phyloP scores from a whole-genome alignment of 2,797 vertebrate species.

The Arrhamphus sclerolepis region DNA sequence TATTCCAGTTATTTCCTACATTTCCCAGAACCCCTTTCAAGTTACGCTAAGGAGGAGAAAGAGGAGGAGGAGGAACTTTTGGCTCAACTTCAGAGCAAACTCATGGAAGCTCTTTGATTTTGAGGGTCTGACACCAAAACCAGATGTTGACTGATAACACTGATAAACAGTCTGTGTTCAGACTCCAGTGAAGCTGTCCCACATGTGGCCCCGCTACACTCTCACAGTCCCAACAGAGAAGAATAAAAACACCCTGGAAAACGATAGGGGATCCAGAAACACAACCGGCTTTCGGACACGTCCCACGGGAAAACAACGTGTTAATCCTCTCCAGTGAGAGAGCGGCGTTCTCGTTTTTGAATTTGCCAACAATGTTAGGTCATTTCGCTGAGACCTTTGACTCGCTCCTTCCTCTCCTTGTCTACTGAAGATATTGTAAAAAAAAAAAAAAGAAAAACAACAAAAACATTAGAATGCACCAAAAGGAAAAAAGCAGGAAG shows the following conservation, averaged over 20 bases:
- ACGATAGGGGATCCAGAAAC: background rate
- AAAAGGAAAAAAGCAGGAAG: conserved; percentile 41
- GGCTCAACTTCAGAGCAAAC: conserved; percentile 49
- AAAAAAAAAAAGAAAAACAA: conserved; percentile 1
- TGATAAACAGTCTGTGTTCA: conserved; percentile 4
- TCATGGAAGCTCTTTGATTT: conserved; percentile 40
- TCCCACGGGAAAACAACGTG: background rate
- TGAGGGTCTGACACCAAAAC: conserved; percentile 46
- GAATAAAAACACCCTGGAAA: too few species aligned
- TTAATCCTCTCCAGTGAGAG: background rate
- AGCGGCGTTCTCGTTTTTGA: conserved; percentile 1
- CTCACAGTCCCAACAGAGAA: background rate
- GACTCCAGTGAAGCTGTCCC: background rate
- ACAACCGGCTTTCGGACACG: background rate
- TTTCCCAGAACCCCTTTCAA: conserved; percentile 43
- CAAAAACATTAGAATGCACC: conserved; percentile 51
- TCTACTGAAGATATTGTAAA: conserved; percentile 33
- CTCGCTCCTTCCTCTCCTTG: conserved; percentile 17
- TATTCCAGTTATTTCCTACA: conserved; percentile 35
- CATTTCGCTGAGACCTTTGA: conserved; percentile 7
- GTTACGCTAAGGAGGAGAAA: background rate
- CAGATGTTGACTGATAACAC: conserved; percentile 47
- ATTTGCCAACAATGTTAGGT: conserved; percentile 13
- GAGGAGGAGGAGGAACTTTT: conserved; percentile 16
- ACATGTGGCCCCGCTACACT: background rate